Conservation (phyloP, 2,113 vertebrate genomes). For the Zosterops japonicus region DNA sequence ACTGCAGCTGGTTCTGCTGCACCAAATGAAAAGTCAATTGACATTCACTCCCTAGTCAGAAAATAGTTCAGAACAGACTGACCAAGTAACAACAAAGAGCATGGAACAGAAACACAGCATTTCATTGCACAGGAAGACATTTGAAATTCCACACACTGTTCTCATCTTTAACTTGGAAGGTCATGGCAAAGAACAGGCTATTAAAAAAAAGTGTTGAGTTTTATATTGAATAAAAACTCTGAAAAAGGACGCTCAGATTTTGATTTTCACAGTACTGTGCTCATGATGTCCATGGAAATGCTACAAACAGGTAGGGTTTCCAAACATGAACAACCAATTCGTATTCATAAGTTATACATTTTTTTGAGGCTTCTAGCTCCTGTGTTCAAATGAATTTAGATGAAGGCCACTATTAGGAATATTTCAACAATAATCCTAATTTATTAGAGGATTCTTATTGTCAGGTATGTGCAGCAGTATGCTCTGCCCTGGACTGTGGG, state of each 20-base stretch:
- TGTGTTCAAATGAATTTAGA: not conserved
- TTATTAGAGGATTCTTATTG: not conserved
- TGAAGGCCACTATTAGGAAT: not conserved
- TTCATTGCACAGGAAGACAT: not conserved
- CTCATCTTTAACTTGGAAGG: not conserved
- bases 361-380: not conserved
- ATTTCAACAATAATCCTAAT: not conserved
- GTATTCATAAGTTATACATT: not conserved
- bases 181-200: not conserved
- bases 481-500: not conserved
- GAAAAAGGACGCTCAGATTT: not conserved
- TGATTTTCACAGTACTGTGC: not conserved
- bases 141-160: not conserved
- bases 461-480: not conserved
- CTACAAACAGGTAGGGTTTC: not conserved
- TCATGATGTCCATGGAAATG: not conserved
- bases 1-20: not conserved
- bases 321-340: not conserved
- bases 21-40: not conserved
- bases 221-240: not conserved
- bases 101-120: not conserved
- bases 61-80: not conserved
- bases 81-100: not conserved
- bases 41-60: not conserved
- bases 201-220: not conserved